Evolutionary conservation across 2,113 vertebrate genomes (phyloP).

Genomic region (Ivindomyrus marchei): DNA sequence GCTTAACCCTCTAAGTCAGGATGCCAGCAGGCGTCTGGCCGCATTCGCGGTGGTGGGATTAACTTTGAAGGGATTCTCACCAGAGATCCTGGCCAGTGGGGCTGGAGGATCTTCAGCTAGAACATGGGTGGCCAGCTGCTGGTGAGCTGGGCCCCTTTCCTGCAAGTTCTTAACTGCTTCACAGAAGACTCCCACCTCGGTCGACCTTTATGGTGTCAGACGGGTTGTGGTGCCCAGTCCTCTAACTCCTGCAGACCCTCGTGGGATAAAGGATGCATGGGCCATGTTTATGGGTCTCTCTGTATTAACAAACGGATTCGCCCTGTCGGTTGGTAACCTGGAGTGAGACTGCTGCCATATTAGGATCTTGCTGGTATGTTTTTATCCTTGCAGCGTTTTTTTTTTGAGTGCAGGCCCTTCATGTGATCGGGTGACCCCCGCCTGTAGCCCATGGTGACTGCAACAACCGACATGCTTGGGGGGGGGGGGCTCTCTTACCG

Average conservation of each 20-base stretch:
- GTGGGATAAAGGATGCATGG: background rate
- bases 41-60: background rate
- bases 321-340: background rate
- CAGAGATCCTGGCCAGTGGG: background rate
- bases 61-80: background rate
- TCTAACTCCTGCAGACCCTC: background rate
- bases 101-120: background rate
- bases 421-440: background rate
- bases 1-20: slow-evolving; percentile 5
- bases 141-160: background rate
- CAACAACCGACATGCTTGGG: background rate
- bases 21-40: background rate
- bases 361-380: background rate
- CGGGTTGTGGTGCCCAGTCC: background rate
- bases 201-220: background rate
- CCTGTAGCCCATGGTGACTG: background rate
- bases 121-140: background rate
- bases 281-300: background rate
- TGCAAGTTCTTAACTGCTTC: background rate
- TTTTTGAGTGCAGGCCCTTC: background rate
- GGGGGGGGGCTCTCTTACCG: background rate
- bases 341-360: background rate
- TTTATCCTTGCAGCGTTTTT: background rate
- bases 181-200: background rate
- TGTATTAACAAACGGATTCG: background rate